A percentile compares a stretch with the other conserved stretches of the same genome.
These are phyloP conservation scores for Armadillidium nasatum DNA, from an alignment of 1,140 invertebrate genomes.

Conservation along the genomic window DNA sequence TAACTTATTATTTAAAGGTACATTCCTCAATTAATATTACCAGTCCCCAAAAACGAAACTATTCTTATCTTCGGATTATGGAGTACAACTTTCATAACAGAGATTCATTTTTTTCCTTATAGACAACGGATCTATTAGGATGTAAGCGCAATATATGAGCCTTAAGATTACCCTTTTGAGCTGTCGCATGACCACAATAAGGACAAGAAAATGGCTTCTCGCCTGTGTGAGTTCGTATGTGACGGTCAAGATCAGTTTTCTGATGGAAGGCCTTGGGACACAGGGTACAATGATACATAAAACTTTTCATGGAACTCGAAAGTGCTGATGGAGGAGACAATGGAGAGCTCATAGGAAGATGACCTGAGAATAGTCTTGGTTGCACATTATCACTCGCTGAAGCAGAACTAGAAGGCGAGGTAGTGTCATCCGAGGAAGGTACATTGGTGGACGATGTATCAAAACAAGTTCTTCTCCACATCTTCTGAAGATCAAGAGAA, in stretches of 20 bases:
- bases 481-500: slow-evolving; percentile 10
- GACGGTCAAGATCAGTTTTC: slow-evolving; percentile 26
- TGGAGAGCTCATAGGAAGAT: too few relatives aligned
- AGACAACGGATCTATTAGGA: neutral
- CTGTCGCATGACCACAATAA: slow-evolving; percentile 20
- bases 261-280: slow-evolving; percentile 21
- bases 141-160: neutral
- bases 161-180: slow-evolving; percentile 1
- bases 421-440: neutral
- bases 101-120: too few relatives aligned
- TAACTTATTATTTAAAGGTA: too few relatives aligned
- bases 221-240: slow-evolving; percentile 24
- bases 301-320: neutral
- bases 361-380: too few relatives aligned
- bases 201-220: slow-evolving; percentile 28
- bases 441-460: neutral
- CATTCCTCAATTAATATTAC: too few relatives aligned
- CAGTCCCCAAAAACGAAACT: too few relatives aligned
- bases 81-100: too few relatives aligned
- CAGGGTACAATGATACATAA: neutral
- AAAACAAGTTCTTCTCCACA: neutral
- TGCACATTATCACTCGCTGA: too few relatives aligned
- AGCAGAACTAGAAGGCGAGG: neutral
- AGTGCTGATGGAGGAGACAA: neutral
- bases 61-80: too few relatives aligned